Evolutionary conservation across 2,797 vertebrate genomes (phyloP).

Genomic region (Trachurus trachurus): DNA sequence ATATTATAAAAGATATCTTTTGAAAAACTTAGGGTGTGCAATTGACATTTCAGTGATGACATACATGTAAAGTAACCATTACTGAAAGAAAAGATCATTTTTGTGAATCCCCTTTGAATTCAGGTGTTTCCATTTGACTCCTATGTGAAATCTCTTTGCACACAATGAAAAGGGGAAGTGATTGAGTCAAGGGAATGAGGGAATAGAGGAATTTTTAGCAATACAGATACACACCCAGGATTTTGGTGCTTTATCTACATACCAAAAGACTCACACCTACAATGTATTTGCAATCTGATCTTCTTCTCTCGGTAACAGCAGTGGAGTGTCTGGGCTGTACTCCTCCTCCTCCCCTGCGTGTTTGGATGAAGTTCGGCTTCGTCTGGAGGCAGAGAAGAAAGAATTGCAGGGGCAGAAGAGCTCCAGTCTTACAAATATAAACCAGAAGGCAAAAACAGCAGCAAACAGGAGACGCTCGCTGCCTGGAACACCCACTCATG

Average conservation of each 20-base stretch:
- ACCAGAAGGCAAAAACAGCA: constrained; percentile 87
- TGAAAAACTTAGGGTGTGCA: background rate
- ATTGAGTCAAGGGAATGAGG: background rate
- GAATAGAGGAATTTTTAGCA: background rate
- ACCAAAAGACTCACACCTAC: constrained; percentile 5
- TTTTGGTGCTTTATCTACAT: background rate
- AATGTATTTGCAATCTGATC: constrained; percentile 8
- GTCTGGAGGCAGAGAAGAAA: constrained; percentile 77
- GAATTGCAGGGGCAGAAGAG: constrained; percentile 91
- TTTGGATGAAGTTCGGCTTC: constrained; percentile 72
- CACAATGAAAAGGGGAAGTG: background rate
- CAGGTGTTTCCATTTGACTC: background rate
- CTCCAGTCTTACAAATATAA: constrained; percentile 93
- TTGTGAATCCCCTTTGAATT: background rate
- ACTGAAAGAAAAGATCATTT: background rate
- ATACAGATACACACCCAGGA: background rate
- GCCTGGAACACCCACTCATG: constrained; percentile 91
- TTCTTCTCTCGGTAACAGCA: constrained; percentile 33
- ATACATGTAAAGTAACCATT: background rate
- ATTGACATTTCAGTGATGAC: background rate
- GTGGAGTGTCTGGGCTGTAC: constrained; percentile 72
- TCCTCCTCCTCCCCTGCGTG: constrained; percentile 73
- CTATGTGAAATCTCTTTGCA: background rate
- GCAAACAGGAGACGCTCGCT: constrained; percentile 90
- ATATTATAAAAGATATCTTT: background rate